phyloP scores from a whole-genome alignment of 2,113 vertebrate genomes.

The Passer domesticus region DNA sequence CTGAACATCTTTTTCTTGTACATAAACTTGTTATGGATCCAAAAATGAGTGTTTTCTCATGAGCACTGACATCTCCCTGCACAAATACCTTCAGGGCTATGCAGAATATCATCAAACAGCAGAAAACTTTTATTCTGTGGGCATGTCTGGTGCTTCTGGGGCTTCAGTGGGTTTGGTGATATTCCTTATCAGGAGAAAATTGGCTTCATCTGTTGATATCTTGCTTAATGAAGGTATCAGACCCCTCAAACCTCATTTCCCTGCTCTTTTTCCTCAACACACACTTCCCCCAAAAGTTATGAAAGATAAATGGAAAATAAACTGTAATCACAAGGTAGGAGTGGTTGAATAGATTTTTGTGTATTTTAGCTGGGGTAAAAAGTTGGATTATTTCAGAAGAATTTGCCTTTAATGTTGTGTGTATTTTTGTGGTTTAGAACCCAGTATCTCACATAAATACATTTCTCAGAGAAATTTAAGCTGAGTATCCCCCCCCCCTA shows the following conservation, averaged over 20 bases:
- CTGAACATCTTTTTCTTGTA: background rate
- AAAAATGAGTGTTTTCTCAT: background rate
- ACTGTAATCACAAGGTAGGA: background rate
- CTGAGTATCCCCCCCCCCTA: background rate
- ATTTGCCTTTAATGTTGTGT: background rate
- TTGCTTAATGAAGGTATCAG: background rate
- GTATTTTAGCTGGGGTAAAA: background rate
- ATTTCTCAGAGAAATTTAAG: background rate
- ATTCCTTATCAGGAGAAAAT: background rate
- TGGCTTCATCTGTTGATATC: background rate
- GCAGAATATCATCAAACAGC: background rate
- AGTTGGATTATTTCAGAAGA: background rate
- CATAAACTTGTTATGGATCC: background rate
- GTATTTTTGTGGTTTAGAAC: background rate
- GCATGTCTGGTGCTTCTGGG: background rate
- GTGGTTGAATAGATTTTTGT: background rate
- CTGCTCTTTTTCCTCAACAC: background rate
- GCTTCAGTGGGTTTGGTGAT: background rate
- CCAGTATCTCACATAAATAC: rapidly evolving
- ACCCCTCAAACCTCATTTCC: background rate
- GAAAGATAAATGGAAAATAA: background rate
- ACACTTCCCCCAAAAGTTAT: background rate
- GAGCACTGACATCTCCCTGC: background rate
- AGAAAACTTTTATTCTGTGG: background rate
- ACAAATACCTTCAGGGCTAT: background rate